These are phyloP conservation scores for Grapholita molesta DNA, from an alignment of 1,140 invertebrate genomes.

Conservation along the genomic window DNA sequence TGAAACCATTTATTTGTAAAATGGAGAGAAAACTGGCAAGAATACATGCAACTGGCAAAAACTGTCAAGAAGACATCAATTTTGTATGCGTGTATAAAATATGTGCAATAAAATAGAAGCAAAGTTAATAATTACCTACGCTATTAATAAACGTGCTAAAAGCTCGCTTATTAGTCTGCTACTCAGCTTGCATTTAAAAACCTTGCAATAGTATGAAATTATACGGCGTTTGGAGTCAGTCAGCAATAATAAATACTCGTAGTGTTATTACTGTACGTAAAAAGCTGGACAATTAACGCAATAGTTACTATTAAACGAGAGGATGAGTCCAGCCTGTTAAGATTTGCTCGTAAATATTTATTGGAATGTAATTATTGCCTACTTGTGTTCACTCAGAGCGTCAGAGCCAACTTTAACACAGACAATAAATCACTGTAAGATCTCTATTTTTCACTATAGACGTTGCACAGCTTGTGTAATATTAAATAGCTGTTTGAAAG, in stretches of 20 bases:
- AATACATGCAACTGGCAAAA: too few relatives aligned
- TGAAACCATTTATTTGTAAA: too few relatives aligned
- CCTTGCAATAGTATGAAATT: background rate
- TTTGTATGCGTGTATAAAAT: too few relatives aligned
- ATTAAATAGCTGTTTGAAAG: background rate
- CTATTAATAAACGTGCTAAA: background rate
- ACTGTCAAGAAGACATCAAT: too few relatives aligned
- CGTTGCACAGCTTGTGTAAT: background rate
- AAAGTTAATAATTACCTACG: background rate
- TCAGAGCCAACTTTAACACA: background rate
- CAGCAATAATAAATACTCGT: background rate
- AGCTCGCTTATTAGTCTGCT: background rate
- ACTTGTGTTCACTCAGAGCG: background rate
- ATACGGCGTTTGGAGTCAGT: background rate
- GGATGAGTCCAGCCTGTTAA: background rate
- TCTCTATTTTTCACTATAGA: background rate
- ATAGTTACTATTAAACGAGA: background rate
- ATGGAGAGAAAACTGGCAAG: too few relatives aligned
- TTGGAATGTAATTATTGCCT: background rate
- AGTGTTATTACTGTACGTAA: background rate
- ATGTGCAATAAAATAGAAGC: too few relatives aligned
- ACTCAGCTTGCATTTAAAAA: background rate
- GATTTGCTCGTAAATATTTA: background rate
- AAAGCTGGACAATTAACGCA: background rate
- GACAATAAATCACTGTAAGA: background rate